phyloP scores from a whole-genome alignment of 2,113 vertebrate genomes.

The Ameiurus melas region DNA sequence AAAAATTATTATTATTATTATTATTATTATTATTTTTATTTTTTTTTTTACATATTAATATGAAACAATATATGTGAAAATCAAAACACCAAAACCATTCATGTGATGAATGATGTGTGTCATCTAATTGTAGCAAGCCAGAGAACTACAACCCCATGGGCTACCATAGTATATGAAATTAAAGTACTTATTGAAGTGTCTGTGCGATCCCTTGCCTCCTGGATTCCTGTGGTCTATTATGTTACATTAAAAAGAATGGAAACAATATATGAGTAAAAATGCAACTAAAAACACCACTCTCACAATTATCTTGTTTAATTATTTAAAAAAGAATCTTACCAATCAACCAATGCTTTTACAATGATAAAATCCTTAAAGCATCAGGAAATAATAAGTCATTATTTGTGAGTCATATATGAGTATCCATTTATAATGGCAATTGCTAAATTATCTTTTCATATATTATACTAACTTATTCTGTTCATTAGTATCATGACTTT shows the following conservation, averaged over 20 bases:
- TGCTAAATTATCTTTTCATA: not conserved
- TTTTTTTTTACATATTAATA: conserved; percentile 24
- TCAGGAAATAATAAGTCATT: not conserved
- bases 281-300: not conserved
- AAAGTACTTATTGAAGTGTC: not conserved
- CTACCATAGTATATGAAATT: not conserved
- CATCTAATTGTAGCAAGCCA: conserved; percentile 15
- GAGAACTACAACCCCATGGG: not conserved
- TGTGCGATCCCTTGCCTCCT: not conserved
- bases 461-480: not conserved
- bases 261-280: not conserved
- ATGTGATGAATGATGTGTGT: conserved; percentile 29
- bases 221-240: not conserved
- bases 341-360: not conserved
- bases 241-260: not conserved
- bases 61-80: conserved; percentile 10
- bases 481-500: not conserved
- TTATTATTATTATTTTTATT: no score
- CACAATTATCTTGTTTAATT: not conserved
- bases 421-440: not conserved
- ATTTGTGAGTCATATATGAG: not conserved
- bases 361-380: not conserved
- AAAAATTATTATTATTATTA: no score
- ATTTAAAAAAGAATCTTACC: not conserved
- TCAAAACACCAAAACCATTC: not conserved